Evolutionary conservation across 2,888 invertebrate species (phyloP), one percentile per base, ranked within the genome.

Genomic region (Germaria angustata): DNA sequence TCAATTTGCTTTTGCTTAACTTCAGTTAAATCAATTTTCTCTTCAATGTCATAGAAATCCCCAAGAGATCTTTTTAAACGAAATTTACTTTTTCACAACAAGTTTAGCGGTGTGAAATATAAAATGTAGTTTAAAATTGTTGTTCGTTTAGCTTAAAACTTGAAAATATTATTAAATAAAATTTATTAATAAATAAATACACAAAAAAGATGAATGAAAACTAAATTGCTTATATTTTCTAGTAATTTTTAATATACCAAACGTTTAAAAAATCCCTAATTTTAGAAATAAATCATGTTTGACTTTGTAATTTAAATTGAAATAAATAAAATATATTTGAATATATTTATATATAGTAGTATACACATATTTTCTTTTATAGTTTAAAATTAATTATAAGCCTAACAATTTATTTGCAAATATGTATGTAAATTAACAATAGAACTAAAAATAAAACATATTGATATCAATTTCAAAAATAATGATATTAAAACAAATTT

Each of bases 61-160:
- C 13, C 49, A 53, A 73, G 55, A 15, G 44, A 24, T 46, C 15
- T n/a, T 22, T n/a, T n/a, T 28, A 28, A 41, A 69, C 0, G 17
- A 53, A 36, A 55, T 9, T 46, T 22, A 24, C 15, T 59, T 7
- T 20, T 65, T 32, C 65, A 57, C 32, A 3, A 57, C 32, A 3
- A 63, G 3, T 73, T 66, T 80, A 71, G 44, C 59, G 73, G 79
- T 66, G 24, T 44, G 22, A 32, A 77, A 72, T 71, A 65, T 7
- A 15, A 65, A 71, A 68, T 59, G 72, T 81, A 81, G 81, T 68
- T 63, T 65, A 55, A 63, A 69, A 63, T 63, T 81, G 81, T 81
- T 81, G 81, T 81, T 72, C 57, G 71, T 81, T 76, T 76, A 81
- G 65, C 76, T 59, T 81, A 65, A 76, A 76, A 73, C 15, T 17